Evolutionary conservation across 2,888 invertebrate species (phyloP).

Genomic region (Pandemis cinnamomeana): DNA sequence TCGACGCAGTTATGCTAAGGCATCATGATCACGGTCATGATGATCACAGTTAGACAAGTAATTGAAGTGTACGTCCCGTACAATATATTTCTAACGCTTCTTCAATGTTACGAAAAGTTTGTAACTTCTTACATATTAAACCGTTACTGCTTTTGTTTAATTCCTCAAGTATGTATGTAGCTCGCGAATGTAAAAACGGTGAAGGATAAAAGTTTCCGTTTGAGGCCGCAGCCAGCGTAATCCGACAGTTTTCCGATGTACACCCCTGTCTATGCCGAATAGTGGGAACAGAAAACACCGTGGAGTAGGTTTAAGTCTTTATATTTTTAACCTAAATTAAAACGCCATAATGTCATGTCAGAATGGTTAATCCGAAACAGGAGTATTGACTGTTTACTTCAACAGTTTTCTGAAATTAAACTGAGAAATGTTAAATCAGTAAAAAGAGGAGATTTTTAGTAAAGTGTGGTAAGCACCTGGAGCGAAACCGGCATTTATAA

Average conservation of each 20-base stretch:
- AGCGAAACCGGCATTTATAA: too few relatives aligned
- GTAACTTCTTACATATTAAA: neutral
- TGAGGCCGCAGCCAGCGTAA: conserved; percentile 58
- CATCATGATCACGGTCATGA: too few relatives aligned
- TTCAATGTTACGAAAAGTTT: neutral
- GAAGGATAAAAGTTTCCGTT: conserved; percentile 64
- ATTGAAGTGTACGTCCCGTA: too few relatives aligned
- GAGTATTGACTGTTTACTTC: too few relatives aligned
- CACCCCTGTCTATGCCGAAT: conserved; percentile 48
- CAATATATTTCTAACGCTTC: too few relatives aligned
- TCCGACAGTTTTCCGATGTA: conserved; percentile 58
- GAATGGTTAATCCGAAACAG: neutral
- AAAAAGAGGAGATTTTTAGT: too few relatives aligned
- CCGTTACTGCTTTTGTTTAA: conserved; percentile 28
- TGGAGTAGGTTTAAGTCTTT: conserved; percentile 44
- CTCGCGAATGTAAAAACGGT: conserved; percentile 54
- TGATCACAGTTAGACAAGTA: too few relatives aligned
- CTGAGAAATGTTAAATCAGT: too few relatives aligned
- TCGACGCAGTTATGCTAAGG: too few relatives aligned
- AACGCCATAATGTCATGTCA: neutral
- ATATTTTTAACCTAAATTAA: neutral
- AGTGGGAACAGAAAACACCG: conserved; percentile 42
- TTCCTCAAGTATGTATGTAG: conserved; percentile 35
- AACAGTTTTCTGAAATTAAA: too few relatives aligned
- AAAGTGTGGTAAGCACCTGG: too few relatives aligned